Percentiles rank a stretch among this genome's conserved stretches.
phyloP scores from a whole-genome alignment of 1,140 invertebrate genomes.

The Papilio machaon region DNA sequence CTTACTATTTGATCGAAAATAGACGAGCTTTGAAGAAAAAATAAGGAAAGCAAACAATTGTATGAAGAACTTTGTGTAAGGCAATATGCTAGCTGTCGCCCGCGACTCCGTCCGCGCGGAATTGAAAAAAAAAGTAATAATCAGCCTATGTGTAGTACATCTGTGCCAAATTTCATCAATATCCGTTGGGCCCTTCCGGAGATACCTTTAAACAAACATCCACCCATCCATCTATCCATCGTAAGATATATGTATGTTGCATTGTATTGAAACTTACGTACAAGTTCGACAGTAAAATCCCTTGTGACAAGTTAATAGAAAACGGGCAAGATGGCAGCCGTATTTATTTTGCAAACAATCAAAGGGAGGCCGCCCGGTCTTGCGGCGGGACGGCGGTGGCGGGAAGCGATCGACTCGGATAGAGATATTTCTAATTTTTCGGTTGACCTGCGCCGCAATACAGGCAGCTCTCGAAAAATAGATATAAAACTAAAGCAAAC shows the following conservation, averaged over 20 bases:
- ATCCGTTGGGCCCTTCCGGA: too few species aligned
- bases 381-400: constrained; percentile 37
- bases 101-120: too few species aligned
- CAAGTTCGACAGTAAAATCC: constrained; percentile 25
- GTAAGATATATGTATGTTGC: background rate
- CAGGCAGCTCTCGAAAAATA: constrained; percentile 63
- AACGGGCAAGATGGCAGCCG: constrained; percentile 14
- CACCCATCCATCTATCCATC: too few species aligned
- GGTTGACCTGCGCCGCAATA: constrained; percentile 67
- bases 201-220: too few species aligned
- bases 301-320: constrained; percentile 37
- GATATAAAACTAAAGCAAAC: constrained; percentile 70
- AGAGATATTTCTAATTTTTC: constrained; percentile 79
- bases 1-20: background rate
- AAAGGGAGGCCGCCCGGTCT: constrained; percentile 33
- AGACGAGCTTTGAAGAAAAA: background rate
- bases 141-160: too few species aligned
- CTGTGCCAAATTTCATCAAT: too few species aligned
- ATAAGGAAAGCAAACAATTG: too few species aligned
- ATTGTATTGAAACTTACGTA: background rate
- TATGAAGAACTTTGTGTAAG: too few species aligned
- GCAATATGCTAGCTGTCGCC: too few species aligned
- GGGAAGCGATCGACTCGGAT: constrained; percentile 61
- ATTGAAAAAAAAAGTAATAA: too few species aligned
- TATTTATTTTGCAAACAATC: constrained; percentile 42